These are phyloP conservation scores for Aptenodytes forsteri DNA, from an alignment of 2,113 vertebrate species.

Conservation along the genomic window DNA sequence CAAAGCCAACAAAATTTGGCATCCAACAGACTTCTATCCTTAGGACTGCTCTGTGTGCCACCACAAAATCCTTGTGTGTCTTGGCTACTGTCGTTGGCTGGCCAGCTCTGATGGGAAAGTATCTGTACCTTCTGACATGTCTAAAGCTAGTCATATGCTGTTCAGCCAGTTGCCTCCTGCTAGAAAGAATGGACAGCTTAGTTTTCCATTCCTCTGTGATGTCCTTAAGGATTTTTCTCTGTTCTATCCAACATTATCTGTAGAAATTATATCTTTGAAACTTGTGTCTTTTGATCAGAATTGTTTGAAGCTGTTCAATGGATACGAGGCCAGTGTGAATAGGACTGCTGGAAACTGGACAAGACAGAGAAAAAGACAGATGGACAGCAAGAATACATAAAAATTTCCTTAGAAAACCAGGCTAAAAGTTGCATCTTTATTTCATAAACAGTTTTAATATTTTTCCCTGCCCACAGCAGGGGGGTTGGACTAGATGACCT, in stretches of 20 bases:
- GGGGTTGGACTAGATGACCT: too few species aligned
- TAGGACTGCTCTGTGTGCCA: background rate
- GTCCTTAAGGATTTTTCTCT: background rate
- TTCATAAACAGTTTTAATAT: background rate
- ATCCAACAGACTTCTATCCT: background rate
- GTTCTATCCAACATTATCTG: background rate
- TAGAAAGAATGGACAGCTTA: background rate
- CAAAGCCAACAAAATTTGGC: background rate
- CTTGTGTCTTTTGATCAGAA: background rate
- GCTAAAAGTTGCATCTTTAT: background rate
- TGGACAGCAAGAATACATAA: background rate
- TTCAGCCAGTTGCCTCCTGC: background rate
- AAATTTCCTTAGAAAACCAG: background rate
- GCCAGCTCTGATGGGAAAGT: background rate
- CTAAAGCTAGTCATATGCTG: background rate
- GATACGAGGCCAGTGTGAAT: background rate
- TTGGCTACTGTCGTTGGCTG: accelerated
- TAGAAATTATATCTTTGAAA: background rate
- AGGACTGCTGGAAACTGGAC: background rate
- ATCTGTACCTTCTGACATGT: background rate
- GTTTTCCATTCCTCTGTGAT: background rate
- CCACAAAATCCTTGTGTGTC: accelerated
- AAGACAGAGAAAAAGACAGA: background rate
- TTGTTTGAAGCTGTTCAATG: background rate
- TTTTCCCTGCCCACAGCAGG: background rate